These are phyloP conservation scores for Argyra leucocephala DNA, from an alignment of 2,888 invertebrate genomes.

Conservation along the genomic window DNA sequence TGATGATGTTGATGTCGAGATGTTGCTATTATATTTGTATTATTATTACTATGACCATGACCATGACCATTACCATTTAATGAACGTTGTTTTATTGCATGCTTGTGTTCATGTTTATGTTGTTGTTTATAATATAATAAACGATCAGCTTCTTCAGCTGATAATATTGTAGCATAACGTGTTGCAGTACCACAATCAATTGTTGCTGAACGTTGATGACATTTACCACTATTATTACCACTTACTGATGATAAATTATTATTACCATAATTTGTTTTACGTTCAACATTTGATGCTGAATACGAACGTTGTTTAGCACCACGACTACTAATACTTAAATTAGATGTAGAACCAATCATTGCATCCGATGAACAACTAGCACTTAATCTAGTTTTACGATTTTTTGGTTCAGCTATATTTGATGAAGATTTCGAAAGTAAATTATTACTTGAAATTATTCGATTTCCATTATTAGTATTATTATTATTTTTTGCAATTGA, in stretches of 20 bases:
- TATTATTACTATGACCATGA: conserved; percentile 20
- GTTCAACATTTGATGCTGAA: conserved; percentile 13
- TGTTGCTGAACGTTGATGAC: conserved; percentile 34
- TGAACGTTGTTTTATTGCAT: conserved; percentile 29
- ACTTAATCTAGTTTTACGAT: conserved; percentile 16
- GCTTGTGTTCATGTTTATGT: conserved; percentile 36
- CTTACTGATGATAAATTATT: conserved; percentile 13
- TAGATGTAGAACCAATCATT: conserved; percentile 16
- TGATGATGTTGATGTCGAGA: conserved; percentile 20
- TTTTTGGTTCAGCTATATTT: conserved; percentile 28
- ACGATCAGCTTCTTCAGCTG: conserved; percentile 25
- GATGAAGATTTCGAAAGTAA: not conserved
- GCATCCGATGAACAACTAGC: conserved; percentile 17
- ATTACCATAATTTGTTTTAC: conserved; percentile 15
- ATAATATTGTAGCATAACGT: conserved; percentile 10
- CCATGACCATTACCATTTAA: conserved; percentile 11
- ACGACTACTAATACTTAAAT: conserved; percentile 7
- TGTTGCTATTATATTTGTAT: conserved; percentile 25
- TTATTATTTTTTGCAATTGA: conserved; percentile 22
- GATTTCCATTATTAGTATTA: conserved; percentile 22
- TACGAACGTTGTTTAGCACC: conserved; percentile 9
- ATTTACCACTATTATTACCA: conserved; percentile 16
- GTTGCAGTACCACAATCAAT: conserved; percentile 37
- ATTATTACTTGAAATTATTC: not conserved
- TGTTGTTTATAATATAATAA: conserved; percentile 39